phyloP scores from a whole-genome alignment of 2,797 vertebrate genomes.

The Paedocypris micromegethes region DNA sequence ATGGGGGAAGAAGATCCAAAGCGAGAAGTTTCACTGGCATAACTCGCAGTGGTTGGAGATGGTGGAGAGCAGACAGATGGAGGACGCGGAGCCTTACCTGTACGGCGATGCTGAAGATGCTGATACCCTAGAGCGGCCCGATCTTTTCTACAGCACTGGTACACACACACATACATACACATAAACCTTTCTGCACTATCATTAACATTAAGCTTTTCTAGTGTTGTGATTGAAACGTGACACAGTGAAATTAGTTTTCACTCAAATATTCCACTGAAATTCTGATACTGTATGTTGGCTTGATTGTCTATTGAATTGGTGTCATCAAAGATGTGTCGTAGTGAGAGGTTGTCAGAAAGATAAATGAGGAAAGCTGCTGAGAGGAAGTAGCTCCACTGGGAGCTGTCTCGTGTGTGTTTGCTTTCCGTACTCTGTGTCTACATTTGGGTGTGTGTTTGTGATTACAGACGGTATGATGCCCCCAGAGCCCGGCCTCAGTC shows the following conservation, averaged over 20 bases:
- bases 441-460: constrained; percentile 22
- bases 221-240: constrained; percentile 8
- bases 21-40: constrained; percentile 91
- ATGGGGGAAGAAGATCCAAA: constrained; percentile 93
- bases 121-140: constrained; percentile 78
- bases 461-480: constrained; percentile 80
- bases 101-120: constrained; percentile 76
- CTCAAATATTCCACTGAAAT: constrained; percentile 9
- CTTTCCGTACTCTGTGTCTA: constrained; percentile 11
- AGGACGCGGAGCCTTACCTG: constrained; percentile 82
- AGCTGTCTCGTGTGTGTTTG: constrained; percentile 27
- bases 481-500: constrained; percentile 80
- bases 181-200: constrained; percentile 6
- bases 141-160: constrained; percentile 89
- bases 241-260: constrained; percentile 5
- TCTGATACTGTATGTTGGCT: constrained; percentile 10
- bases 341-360: constrained; percentile 39
- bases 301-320: not conserved
- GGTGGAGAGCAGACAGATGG: constrained; percentile 88
- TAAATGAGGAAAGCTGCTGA: constrained; percentile 32
- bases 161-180: constrained; percentile 2
- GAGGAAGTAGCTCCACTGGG: constrained; percentile 34
- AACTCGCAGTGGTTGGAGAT: constrained; percentile 96
- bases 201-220: constrained; percentile 2
- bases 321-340: constrained; percentile 27